Base-by-base conservation (phyloP, 2,888 invertebrate genomes). In the Dusona sp. region DNA sequence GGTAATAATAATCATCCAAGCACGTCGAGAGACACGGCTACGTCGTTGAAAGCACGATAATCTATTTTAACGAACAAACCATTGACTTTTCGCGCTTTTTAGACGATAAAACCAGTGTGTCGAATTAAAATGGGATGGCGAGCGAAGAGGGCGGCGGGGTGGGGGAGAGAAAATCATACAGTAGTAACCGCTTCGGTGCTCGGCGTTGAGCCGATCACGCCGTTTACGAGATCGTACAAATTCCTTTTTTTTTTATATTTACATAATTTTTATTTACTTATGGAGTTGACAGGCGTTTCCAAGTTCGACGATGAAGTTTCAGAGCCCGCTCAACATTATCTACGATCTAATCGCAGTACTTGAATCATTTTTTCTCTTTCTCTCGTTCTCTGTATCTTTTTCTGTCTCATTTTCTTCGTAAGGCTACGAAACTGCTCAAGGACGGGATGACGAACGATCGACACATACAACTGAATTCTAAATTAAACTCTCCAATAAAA, bases 381-480 rank as follows among this genome's bases (percentile, higher is more conserved):
- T 33, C 38, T 61, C 25, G 51, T 9, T 65, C 29, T 68, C 19
- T 51, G 33, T 33, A 29, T 42, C 51, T 64, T 79, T n/a, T 57
- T 57, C 65, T 51, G 19, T 65, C 25, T 77, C 13, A 72, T 61
- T 48, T 29, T 86, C 57, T 48, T 68, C 70, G 83, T 83, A 75
- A 75, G 79, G 74, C 38, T 83, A 83, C 67, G 82, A 82, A 83
- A 65, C 70, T 79, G 68, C 78, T 90, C 92, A 92, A 92, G 92
- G 92, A 90, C 91, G 89, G 81, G 54, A 87, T 89, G 91, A 90
- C 90, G 88, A 91, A 89, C 83, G 75, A 86, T 85, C 88, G 83
- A 83, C 83, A 82, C 75, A 68, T 79, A 80, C 51, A 78, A 86
- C 33, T 19, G 54, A 87, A 72, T 74, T 29, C 61, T 42, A 29